Percentiles rank a stretch among this genome's conserved stretches.
Evolutionary conservation across 2,797 vertebrate genomes (phyloP).

Genomic region (Leuciscus waleckii): DNA sequence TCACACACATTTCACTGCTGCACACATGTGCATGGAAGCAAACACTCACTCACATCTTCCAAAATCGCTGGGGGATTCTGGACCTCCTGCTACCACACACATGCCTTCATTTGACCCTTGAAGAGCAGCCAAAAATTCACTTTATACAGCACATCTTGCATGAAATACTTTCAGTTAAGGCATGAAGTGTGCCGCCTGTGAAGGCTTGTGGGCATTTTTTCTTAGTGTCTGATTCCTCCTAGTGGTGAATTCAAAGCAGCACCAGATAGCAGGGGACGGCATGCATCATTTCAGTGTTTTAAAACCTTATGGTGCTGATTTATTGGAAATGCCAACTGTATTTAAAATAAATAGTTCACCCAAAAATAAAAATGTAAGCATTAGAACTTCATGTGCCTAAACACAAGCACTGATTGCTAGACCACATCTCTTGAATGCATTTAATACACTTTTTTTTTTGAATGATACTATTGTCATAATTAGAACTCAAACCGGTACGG

Average conservation of each 20-base stretch:
- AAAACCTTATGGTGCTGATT: neutral
- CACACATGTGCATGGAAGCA: slow-evolving; percentile 29
- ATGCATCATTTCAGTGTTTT: neutral
- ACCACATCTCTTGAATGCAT: neutral
- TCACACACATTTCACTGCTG: slow-evolving; percentile 26
- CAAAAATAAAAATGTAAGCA: neutral
- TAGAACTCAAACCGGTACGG: neutral
- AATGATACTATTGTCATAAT: neutral
- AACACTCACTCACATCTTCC: slow-evolving; percentile 28
- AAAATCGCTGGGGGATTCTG: slow-evolving; percentile 12
- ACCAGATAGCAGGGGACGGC: neutral
- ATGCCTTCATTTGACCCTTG: slow-evolving; percentile 19
- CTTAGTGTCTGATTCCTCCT: slow-evolving; percentile 69
- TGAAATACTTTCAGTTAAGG: neutral
- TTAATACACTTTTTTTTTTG: neutral
- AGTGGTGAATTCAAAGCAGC: slow-evolving; percentile 58
- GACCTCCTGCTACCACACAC: slow-evolving; percentile 4
- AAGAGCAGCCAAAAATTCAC: slow-evolving; percentile 18
- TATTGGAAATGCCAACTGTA: neutral
- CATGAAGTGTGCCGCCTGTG: neutral
- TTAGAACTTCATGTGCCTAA: neutral
- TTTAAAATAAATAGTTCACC: neutral
- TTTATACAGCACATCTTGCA: neutral
- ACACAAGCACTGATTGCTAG: neutral
- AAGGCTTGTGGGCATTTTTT: neutral